Conservation (phyloP, 1,140 invertebrate genomes). For the Epicauta chinensis region DNA sequence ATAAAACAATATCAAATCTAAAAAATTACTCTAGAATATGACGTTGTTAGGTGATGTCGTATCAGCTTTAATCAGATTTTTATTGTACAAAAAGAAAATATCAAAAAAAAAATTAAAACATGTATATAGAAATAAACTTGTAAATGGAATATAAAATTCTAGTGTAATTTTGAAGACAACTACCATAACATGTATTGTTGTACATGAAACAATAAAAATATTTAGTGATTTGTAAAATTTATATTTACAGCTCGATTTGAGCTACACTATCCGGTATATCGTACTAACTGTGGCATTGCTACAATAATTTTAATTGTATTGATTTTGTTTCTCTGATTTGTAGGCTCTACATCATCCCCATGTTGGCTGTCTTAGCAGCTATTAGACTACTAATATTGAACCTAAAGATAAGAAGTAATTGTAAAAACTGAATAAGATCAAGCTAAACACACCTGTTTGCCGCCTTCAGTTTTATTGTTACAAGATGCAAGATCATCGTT, state of each 20-base stretch:
- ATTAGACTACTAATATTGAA: too few relatives aligned
- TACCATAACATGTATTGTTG: slow-evolving; percentile 33
- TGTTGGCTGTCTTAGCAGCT: too few relatives aligned
- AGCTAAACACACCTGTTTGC: too few relatives aligned
- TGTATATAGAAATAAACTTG: slow-evolving; percentile 25
- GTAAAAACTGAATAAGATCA: too few relatives aligned
- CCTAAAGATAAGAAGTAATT: too few relatives aligned
- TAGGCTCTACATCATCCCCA: too few relatives aligned
- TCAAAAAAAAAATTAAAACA: slow-evolving; percentile 21
- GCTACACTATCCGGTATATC: slow-evolving; percentile 37
- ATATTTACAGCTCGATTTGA: slow-evolving; percentile 33
- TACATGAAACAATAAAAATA: slow-evolving; percentile 35
- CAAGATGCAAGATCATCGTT: too few relatives aligned
- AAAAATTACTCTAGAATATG: slow-evolving; percentile 5
- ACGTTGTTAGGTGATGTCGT: slow-evolving; percentile 13
- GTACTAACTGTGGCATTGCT: slow-evolving; percentile 26
- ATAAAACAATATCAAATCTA: slow-evolving; percentile 10
- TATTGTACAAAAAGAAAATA: slow-evolving; percentile 32
- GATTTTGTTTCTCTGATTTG: too few relatives aligned
- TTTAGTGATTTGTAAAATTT: slow-evolving; percentile 37
- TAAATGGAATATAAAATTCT: slow-evolving; percentile 20
- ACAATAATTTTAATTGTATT: too few relatives aligned
- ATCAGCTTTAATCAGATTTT: slow-evolving; percentile 36
- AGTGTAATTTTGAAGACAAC: slow-evolving; percentile 16
- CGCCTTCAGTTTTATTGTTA: too few relatives aligned